Conservation (phyloP, 2,113 vertebrate species). For the Mobula birostris region DNA sequence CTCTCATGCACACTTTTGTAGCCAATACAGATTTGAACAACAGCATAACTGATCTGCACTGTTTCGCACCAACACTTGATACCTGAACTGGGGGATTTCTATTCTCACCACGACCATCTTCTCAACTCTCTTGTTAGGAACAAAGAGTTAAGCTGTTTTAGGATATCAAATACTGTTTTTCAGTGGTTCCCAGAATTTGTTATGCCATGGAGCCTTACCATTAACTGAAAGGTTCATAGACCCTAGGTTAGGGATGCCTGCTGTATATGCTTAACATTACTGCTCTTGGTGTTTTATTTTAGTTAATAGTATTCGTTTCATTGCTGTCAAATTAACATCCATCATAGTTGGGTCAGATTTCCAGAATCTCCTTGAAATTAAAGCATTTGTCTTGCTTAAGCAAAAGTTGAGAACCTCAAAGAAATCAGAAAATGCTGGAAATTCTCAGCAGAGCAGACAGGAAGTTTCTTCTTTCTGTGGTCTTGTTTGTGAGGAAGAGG, state of each 20-base stretch:
- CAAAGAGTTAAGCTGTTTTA: background rate
- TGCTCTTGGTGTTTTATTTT: background rate
- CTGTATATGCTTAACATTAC: background rate
- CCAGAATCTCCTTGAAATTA: background rate
- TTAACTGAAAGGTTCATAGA: too few species aligned
- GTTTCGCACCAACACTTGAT: background rate
- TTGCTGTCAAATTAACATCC: background rate
- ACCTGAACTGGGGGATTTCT: background rate
- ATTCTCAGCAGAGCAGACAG: too few species aligned
- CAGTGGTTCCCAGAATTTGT: too few species aligned
- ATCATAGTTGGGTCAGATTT: background rate
- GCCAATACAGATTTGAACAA: too few species aligned
- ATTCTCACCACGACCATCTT: background rate
- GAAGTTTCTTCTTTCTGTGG: too few species aligned
- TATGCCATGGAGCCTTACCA: too few species aligned
- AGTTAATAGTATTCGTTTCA: background rate
- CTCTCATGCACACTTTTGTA: background rate
- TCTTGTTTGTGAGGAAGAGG: too few species aligned
- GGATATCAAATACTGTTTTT: background rate
- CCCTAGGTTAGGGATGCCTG: too few species aligned
- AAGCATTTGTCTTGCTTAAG: background rate
- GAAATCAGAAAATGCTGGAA: too few species aligned
- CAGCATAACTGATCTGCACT: too few species aligned
- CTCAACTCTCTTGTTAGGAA: background rate
- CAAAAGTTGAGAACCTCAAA: background rate